Evolutionary conservation across 2,113 vertebrate species (phyloP).

Genomic region (Myodes glareolus): DNA sequence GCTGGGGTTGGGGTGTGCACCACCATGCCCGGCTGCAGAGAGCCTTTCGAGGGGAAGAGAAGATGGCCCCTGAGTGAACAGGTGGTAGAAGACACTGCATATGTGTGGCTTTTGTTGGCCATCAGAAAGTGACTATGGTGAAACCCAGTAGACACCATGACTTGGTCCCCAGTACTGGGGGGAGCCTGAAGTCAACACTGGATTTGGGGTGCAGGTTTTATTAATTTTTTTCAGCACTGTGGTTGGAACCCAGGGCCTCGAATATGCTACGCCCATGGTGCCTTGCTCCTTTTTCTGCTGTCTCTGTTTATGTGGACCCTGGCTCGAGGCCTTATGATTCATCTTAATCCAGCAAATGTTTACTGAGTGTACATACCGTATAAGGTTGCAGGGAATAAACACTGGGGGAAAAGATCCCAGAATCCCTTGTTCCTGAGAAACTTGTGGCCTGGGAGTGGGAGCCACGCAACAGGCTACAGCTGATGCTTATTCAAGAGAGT

Average conservation of each 20-base stretch:
- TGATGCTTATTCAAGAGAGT: not conserved
- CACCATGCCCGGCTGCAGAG: not conserved
- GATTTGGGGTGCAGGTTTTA: not conserved
- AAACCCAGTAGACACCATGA: not conserved
- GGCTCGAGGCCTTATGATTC: not conserved
- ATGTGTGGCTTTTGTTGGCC: not conserved
- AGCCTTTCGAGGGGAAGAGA: not conserved
- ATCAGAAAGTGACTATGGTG: conserved; percentile 13
- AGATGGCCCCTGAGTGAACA: not conserved
- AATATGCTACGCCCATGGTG: not conserved
- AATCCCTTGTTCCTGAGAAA: conserved; percentile 1
- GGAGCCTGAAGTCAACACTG: not conserved
- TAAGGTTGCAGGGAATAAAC: not conserved
- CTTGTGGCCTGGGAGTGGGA: conserved; percentile 8
- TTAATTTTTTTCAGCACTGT: not conserved
- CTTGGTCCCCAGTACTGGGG: not conserved
- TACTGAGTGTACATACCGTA: not conserved
- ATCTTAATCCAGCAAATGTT: conserved; percentile 40
- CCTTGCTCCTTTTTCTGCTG: not conserved
- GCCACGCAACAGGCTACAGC: not conserved
- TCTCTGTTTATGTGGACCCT: not conserved
- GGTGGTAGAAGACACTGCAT: not conserved
- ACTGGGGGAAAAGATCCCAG: not conserved
- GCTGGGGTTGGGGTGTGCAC: not conserved
- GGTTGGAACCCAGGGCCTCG: not conserved